phyloP scores from a whole-genome alignment of 35 echinoderm and acorn worm genomes.

The Hemicentrotus pulcherrimus region DNA sequence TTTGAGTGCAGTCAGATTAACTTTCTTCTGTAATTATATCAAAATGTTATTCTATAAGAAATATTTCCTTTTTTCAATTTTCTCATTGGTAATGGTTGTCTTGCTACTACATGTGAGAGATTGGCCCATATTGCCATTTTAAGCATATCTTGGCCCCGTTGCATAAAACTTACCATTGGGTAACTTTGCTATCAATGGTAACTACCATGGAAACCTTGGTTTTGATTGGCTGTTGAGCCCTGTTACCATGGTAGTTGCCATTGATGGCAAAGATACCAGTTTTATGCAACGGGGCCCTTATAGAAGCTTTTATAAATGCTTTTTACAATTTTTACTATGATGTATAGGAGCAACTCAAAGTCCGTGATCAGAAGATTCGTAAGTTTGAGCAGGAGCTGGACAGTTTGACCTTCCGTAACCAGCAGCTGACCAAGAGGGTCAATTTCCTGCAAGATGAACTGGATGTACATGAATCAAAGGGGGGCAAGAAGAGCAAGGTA shows the following conservation, averaged over 20 bases:
- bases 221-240: too few relatives aligned
- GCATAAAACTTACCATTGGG: too few relatives aligned
- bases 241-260: too few relatives aligned
- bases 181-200: too few relatives aligned
- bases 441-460: conserved; percentile 90
- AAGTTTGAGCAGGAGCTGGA: conserved; percentile 97
- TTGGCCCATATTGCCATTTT: too few relatives aligned
- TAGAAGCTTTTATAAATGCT: not conserved
- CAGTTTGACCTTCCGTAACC: conserved; percentile 95
- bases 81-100: too few relatives aligned
- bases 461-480: conserved; percentile 67
- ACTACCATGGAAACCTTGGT: too few relatives aligned
- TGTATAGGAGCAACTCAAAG: conserved; percentile 80
- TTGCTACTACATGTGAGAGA: too few relatives aligned
- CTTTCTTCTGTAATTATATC: not conserved
- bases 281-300: too few relatives aligned
- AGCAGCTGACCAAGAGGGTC: conserved; percentile 94
- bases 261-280: too few relatives aligned
- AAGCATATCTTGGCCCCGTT: too few relatives aligned
- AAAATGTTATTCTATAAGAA: not conserved
- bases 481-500: conserved; percentile 88
- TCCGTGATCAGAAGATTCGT: conserved; percentile 84
- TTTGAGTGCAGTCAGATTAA: not conserved
- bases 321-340: not conserved
- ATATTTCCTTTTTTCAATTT: not conserved